These are phyloP conservation scores for Quiscalus mexicanus DNA, from an alignment of 2,113 vertebrate species.

Conservation along the genomic window DNA sequence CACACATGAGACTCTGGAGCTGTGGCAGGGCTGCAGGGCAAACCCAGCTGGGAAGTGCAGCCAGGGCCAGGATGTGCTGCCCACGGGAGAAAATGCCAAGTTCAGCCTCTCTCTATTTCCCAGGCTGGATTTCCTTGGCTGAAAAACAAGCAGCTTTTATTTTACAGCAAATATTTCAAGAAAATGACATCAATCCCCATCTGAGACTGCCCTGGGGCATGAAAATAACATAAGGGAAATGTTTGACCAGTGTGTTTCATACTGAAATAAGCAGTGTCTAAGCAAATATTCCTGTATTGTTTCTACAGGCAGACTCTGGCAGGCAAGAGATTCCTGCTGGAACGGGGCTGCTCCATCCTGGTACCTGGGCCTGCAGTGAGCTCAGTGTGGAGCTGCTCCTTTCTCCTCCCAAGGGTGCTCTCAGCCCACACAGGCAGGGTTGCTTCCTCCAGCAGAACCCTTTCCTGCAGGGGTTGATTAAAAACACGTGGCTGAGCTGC, in stretches of 20 bases:
- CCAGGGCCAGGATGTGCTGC: neutral
- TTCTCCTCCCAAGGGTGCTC: neutral
- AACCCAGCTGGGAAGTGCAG: neutral
- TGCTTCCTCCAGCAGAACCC: neutral
- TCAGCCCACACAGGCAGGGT: neutral
- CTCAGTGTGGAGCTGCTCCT: neutral
- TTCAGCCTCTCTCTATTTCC: neutral
- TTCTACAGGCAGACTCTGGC: neutral
- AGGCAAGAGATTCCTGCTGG: neutral
- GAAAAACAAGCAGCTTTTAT: conserved; percentile 44
- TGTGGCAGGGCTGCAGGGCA: neutral
- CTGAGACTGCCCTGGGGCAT: conserved; percentile 53
- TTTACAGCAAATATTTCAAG: conserved; percentile 57
- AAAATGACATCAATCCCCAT: conserved; percentile 46
- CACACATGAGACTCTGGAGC: neutral
- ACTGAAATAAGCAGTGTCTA: conserved; percentile 22
- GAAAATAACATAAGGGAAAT: conserved; percentile 55
- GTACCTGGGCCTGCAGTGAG: neutral
- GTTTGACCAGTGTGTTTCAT: conserved; percentile 27
- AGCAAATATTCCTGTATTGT: conserved; percentile 12
- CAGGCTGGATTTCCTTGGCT: conserved; percentile 10
- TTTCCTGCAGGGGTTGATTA: neutral
- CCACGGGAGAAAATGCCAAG: neutral
- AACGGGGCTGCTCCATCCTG: neutral
- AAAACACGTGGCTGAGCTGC: neutral